phyloP scores from a whole-genome alignment of 23 tunicate species.

The Trididemnum nubilum region DNA sequence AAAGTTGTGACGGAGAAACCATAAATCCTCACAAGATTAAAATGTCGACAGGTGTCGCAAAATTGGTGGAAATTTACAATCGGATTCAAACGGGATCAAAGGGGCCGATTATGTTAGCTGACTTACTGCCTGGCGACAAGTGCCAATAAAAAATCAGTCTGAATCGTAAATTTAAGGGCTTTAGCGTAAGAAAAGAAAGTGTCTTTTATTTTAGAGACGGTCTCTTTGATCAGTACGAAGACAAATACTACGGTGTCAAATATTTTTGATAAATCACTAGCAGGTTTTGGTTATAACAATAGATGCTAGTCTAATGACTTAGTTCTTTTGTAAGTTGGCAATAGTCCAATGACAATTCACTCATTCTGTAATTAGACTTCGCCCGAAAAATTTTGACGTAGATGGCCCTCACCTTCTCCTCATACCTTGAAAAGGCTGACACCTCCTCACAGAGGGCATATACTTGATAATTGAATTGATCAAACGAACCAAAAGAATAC shows the following conservation, averaged over 20 bases:
- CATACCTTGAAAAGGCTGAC: too few relatives aligned
- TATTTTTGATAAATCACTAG: constrained; percentile 59
- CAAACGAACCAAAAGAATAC: too few relatives aligned
- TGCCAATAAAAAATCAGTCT: constrained; percentile 25
- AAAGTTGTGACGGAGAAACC: background rate
- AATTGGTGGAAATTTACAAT: constrained; percentile 35
- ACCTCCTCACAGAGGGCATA: too few relatives aligned
- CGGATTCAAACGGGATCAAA: constrained; percentile 43
- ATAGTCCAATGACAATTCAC: background rate
- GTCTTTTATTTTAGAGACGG: constrained; percentile 3
- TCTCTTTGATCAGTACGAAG: constrained; percentile 38
- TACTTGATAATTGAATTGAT: too few relatives aligned
- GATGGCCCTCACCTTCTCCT: too few relatives aligned
- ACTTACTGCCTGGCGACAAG: constrained; percentile 45
- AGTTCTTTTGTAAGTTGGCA: constrained; percentile 47
- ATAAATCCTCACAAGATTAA: constrained; percentile 38
- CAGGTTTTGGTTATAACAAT: constrained; percentile 38
- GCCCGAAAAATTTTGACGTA: background rate
- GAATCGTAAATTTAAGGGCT: constrained; percentile 46
- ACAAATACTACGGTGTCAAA: constrained; percentile 60
- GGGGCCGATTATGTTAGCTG: constrained; percentile 52
- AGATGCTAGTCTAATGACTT: constrained; percentile 4
- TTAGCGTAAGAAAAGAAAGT: background rate
- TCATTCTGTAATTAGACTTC: background rate
- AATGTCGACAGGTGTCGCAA: constrained; percentile 49